phyloP scores from a whole-genome alignment of 2,113 vertebrate genomes.

The Butorides virescens region DNA sequence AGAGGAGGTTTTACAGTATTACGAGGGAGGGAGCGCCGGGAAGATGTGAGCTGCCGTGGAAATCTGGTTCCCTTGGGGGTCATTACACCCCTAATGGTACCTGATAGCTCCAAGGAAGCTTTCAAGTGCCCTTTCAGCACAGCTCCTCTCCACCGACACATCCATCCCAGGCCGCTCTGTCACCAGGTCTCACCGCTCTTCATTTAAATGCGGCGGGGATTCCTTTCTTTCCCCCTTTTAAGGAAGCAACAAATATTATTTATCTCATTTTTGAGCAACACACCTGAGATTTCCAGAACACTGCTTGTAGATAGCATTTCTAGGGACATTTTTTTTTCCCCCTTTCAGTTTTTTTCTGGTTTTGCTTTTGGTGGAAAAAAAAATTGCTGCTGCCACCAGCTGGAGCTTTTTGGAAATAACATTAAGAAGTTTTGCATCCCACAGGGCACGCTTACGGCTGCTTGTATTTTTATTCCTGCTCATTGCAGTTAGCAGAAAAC shows the following conservation, averaged over 20 bases:
- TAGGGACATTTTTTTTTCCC: background rate
- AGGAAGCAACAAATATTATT: background rate
- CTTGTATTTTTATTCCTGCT: background rate
- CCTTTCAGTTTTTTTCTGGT: background rate
- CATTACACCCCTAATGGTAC: background rate
- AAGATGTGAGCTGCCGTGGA: background rate
- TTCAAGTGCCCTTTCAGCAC: slow-evolving; percentile 53
- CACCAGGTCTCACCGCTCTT: background rate
- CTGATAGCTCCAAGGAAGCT: slow-evolving; percentile 32
- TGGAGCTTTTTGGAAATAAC: slow-evolving; percentile 15
- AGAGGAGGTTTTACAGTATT: rapidly evolving
- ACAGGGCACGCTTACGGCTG: background rate
- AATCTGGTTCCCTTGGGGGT: background rate
- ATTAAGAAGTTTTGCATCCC: background rate
- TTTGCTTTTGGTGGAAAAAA: background rate
- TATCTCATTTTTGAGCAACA: background rate
- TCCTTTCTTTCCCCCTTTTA: background rate
- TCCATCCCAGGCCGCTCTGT: background rate
- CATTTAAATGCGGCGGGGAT: background rate
- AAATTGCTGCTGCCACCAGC: slow-evolving; percentile 63
- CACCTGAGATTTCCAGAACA: background rate
- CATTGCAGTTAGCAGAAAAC: background rate
- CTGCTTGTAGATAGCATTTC: background rate
- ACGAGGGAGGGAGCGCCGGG: background rate
- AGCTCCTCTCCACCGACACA: background rate